Conservation (phyloP, 2,113 vertebrate species). For the Platysternon megacephalum region DNA sequence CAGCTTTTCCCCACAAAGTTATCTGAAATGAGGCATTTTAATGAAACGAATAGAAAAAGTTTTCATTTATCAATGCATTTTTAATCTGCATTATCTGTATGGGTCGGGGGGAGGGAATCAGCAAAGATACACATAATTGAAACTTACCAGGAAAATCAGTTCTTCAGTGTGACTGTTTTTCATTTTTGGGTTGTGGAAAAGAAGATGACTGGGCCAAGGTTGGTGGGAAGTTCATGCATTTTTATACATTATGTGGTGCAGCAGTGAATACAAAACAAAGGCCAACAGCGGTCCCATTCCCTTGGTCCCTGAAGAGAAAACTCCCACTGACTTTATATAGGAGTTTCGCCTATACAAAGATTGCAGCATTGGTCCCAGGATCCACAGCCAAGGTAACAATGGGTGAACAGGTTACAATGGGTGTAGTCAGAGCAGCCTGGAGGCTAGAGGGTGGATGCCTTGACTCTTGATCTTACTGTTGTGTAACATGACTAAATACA, state of each 20-base stretch:
- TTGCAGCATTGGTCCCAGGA: slow-evolving; percentile 42
- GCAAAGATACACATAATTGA: rapidly evolving
- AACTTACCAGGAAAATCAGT: background rate
- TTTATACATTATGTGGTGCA: background rate
- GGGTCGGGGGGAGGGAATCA: background rate
- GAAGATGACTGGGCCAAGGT: background rate
- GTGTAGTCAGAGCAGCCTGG: slow-evolving; percentile 29
- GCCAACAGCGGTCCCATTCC: background rate
- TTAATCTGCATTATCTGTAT: background rate
- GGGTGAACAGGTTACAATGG: slow-evolving; percentile 56
- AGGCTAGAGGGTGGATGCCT: background rate
- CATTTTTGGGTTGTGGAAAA: background rate
- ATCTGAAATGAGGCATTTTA: background rate
- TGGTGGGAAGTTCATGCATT: slow-evolving; percentile 21
- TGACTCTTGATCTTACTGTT: background rate
- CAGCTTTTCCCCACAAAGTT: background rate
- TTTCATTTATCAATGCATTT: background rate
- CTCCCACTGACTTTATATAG: slow-evolving; percentile 19
- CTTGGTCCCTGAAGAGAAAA: slow-evolving; percentile 15
- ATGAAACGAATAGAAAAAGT: background rate
- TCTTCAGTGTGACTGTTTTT: background rate
- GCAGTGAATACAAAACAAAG: background rate
- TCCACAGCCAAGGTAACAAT: background rate
- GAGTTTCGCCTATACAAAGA: slow-evolving; percentile 15
- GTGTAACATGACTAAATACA: slow-evolving; percentile 56